phyloP scores from a whole-genome alignment of 1,140 invertebrate species.

The Zaprionus africanus region DNA sequence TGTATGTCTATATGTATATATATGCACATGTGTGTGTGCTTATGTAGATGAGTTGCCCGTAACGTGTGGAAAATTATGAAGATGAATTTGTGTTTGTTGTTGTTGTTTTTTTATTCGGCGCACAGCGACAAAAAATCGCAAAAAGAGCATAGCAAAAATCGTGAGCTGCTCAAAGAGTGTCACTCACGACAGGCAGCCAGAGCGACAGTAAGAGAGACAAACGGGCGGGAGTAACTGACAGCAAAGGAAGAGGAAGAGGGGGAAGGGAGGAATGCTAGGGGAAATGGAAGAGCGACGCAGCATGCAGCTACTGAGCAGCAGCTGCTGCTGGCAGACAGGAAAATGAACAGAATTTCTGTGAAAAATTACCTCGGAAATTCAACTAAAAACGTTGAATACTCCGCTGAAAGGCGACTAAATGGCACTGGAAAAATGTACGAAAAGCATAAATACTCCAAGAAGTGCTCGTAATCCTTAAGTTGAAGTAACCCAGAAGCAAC shows the following conservation, averaged over 20 bases:
- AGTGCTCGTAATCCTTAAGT: background rate
- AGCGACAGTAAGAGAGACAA: conserved; percentile 7
- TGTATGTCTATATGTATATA: conserved; percentile 13
- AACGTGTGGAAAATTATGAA: conserved; percentile 80
- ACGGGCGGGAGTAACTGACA: background rate
- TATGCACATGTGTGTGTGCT: conserved; percentile 45
- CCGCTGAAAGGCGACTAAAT: conserved; percentile 22
- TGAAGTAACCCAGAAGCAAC: background rate
- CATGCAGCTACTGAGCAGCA: conserved; percentile 56
- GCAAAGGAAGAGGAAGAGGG: background rate
- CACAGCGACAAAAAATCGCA: conserved; percentile 13
- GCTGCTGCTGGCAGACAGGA: conserved; percentile 58
- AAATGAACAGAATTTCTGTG: conserved; percentile 51
- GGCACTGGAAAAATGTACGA: conserved; percentile 4
- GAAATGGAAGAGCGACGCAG: background rate
- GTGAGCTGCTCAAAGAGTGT: conserved; percentile 51
- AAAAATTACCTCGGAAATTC: conserved; percentile 63
- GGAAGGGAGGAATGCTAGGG: background rate
- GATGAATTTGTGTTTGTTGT: conserved; percentile 71
- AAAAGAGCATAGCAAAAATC: conserved; percentile 24
- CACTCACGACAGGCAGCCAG: conserved; percentile 28
- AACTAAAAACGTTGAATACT: conserved; percentile 38
- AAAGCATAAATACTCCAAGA: background rate
- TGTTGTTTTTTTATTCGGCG: conserved; percentile 38
- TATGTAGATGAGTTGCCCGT: conserved; percentile 77